Evolutionary conservation across 2,113 vertebrate genomes (phyloP).

Genomic region (Meriones unguiculatus): DNA sequence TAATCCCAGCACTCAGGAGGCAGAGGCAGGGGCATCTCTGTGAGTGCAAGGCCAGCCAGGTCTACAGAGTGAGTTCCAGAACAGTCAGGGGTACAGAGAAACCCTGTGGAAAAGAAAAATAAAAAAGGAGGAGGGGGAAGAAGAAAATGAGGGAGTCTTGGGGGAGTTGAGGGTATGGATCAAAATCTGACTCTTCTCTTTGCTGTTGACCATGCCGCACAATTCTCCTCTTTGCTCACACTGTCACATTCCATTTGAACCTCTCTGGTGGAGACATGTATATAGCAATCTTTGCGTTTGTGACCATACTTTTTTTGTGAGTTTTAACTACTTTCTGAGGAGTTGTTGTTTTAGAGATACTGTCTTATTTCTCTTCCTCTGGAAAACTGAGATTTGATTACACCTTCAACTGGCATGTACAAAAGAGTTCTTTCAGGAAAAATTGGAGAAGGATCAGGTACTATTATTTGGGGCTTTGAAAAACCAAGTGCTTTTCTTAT

Average conservation of each 20-base stretch:
- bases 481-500: constrained; percentile 8
- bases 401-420: background rate
- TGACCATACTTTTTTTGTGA: constrained; percentile 22
- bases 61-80: background rate
- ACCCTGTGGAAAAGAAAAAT: background rate
- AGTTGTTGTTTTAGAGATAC: background rate
- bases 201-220: background rate
- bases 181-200: background rate
- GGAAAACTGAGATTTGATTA: background rate
- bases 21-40: background rate
- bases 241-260: constrained; percentile 22
- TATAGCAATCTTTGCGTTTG: constrained; percentile 6
- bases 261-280: background rate
- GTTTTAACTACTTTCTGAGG: constrained; percentile 40
- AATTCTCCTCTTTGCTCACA: background rate
- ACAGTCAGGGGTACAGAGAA: background rate
- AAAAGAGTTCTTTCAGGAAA: background rate
- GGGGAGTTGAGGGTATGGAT: background rate
- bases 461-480: constrained; percentile 19
- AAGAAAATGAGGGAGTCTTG: background rate
- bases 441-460: background rate
- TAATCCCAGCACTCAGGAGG: background rate
- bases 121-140: background rate
- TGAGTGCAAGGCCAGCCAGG: background rate
- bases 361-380: background rate